phyloP scores from a whole-genome alignment of 2,888 invertebrate genomes.

The Aleiodes testaceus region DNA sequence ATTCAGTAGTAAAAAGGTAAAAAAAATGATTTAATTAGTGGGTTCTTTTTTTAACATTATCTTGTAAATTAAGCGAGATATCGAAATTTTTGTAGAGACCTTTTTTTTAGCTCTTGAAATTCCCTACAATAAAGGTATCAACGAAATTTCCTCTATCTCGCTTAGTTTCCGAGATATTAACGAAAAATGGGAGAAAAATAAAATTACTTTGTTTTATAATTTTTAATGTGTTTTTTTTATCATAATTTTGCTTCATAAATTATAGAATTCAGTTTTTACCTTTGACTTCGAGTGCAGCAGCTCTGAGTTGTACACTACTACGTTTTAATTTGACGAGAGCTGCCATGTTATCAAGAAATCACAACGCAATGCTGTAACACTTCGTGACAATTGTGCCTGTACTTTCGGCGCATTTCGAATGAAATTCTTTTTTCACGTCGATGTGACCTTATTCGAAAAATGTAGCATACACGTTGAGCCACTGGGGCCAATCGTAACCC shows the following conservation, averaged over 20 bases:
- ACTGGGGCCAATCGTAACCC: conserved; percentile 14
- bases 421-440: conserved; percentile 13
- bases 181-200: too few relatives aligned
- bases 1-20: neutral
- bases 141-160: too few relatives aligned
- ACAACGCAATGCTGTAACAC: neutral
- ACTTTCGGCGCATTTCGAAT: conserved; percentile 52
- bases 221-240: neutral
- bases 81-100: too few relatives aligned
- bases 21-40: neutral
- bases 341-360: conserved; percentile 58
- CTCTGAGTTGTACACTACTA: conserved; percentile 76
- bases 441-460: conserved; percentile 38
- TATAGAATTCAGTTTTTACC: conserved; percentile 64
- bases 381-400: conserved; percentile 31
- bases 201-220: neutral
- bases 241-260: neutral
- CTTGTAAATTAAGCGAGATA: too few relatives aligned
- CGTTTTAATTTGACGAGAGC: conserved; percentile 73
- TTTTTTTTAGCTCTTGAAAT: too few relatives aligned
- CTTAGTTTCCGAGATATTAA: neutral
- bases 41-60: too few relatives aligned
- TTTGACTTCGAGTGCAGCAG: conserved; percentile 76
- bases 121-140: too few relatives aligned
- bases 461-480: conserved; percentile 13